These are phyloP conservation scores for Philopedon plagiatum DNA, from an alignment of 2,888 invertebrate species.

Conservation along the genomic window DNA sequence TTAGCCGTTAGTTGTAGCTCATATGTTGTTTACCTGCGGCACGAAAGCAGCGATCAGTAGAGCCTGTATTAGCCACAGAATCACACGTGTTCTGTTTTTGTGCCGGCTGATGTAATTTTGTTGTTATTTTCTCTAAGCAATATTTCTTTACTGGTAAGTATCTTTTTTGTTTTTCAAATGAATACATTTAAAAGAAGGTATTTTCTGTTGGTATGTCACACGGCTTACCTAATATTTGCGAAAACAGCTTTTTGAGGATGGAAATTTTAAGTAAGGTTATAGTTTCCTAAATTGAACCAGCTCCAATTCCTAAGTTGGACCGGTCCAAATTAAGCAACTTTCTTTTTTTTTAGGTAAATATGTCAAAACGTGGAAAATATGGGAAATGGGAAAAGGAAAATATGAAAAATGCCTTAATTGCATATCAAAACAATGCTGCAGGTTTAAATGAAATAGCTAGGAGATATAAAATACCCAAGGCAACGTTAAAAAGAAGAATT, in stretches of 20 bases:
- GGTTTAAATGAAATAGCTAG: constrained; percentile 8
- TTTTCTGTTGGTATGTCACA: neutral
- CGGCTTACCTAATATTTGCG: neutral
- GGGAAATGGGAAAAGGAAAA: constrained; percentile 5
- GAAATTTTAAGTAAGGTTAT: neutral
- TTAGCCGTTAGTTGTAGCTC: neutral
- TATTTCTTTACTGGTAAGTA: neutral
- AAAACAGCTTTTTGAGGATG: neutral
- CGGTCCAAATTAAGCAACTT: constrained; percentile 2
- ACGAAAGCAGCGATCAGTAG: too few species aligned
- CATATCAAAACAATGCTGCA: neutral
- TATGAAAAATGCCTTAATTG: constrained; percentile 1
- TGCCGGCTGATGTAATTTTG: neutral
- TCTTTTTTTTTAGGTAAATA: neutral
- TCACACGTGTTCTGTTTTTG: neutral
- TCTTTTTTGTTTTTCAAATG: neutral
- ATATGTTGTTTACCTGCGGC: neutral
- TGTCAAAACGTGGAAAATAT: constrained; percentile 1
- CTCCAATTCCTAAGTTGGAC: neutral
- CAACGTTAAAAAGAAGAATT: constrained; percentile 1
- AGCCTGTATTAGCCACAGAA: neutral
- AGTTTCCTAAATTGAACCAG: neutral
- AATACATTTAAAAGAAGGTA: neutral
- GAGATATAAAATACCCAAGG: neutral
- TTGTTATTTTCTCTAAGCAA: neutral